Base-by-base conservation (phyloP, 2,113 vertebrate species). In the Ivindomyrus marchei region DNA sequence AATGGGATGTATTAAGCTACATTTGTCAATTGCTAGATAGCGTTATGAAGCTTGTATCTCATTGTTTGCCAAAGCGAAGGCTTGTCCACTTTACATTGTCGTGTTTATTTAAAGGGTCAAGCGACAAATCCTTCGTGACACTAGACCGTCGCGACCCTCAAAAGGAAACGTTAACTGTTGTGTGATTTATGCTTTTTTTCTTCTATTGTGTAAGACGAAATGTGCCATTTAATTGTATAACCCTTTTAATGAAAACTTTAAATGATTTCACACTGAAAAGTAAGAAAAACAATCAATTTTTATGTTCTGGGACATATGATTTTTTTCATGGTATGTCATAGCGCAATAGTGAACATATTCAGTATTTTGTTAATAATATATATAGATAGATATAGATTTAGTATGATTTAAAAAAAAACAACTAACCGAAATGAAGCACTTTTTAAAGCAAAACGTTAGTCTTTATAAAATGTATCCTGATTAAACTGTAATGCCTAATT, bases 31-130 rank as follows among this genome's bases (percentile, higher is more conserved):
- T 95, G 94, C 94, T 95, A 94, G 97, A 95, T 96, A 97, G 96
- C 97, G 95, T 95, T 96, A 95, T 97, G 95, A 96, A 97, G 95
- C 95, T 96, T 97, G 96, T 94, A 95, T 96, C 94, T 95, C 95
- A 91, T 93, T 93, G 94, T 96, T 96, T 95, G 96, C 97, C 97
- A 97, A 98, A 97, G 96, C 94, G 94, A 94, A 96, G 97, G 94
- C 95, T 95, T 93, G 93, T 96, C 94, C 96, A 96, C 95, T 94
- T 94, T 95, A 93, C 96, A 94, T 95, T 94, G 93, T 93, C 93
- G 92, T 95, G 80, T 90, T 92, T 90, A 92, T 95, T 96, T 95
- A 95, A 96, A 95, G 95, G 94, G 92, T 96, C 95, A 95, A 95
- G 95, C 96, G 95, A 94, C 94, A 92, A 93, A 95, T 94, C 92